Evolutionary conservation across 2,797 vertebrate genomes (phyloP), one percentile per base, ranked within the genome.

Genomic region (Phaenicophaeus curvirostris): DNA sequence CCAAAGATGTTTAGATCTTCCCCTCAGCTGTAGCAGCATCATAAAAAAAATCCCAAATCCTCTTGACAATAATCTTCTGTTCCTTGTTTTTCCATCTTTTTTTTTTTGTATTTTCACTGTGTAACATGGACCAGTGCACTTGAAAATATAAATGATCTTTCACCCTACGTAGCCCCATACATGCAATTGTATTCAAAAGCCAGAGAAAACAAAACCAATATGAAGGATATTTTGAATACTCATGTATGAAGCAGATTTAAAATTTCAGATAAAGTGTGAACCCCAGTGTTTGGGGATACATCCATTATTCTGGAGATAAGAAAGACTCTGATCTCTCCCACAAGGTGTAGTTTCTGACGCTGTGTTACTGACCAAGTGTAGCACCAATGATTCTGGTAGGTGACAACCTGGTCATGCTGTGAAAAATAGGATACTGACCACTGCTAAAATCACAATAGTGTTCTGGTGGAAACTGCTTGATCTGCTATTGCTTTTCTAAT

Each of bases 141-240:
- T 2, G 0, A 65, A 57, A 9, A 28, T 11, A n/a, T 25, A 30
- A 77, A 67, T 0, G 0, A 4, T 15, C 21, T 63, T 53, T 41
- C 50, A 59, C 13, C 1, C 84, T 80, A 67, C 55, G 54, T 14
- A 73, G 66, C 4, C 41, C 10, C 9, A 24, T 55, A 25, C 9
- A 10, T 30, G 13, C 3, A 44, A 14, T 15, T 59, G 13, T 30
- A 44, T 59, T 77, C 17, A 73, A 54, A 90, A 73, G 19, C 5
- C 35, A 55, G 50, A 24, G 13, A 39, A 71, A 79, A 15, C 6
- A 55, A 46, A 80, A 35, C 8, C 15, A n/a, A 8, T 0, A 1
- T 7, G 27, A 18, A 48, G 5, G 1, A 28, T 46, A n/a, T n/a
- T 59, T 55, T n/a, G 14, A 77, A 51, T 55, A 4, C 9, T 73